phyloP scores from a whole-genome alignment of 2,888 invertebrate species.

The Anaspis maculata region DNA sequence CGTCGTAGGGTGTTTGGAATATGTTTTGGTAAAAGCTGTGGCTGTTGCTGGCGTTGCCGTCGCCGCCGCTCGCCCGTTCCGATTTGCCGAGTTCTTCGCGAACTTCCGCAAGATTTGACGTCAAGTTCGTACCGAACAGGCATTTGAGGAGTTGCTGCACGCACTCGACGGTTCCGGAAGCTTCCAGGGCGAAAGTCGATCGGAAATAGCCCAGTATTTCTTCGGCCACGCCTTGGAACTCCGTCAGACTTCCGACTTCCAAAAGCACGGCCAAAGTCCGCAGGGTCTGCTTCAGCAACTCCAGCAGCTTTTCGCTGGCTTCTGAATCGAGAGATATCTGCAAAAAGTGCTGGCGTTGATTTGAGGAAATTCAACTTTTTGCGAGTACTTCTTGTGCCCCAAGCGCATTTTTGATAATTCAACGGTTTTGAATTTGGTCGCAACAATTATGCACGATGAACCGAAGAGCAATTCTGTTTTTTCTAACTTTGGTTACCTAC shows the following conservation, averaged over 20 bases:
- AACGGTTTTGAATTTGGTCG: too few species aligned
- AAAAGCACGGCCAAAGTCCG: slow-evolving; percentile 61
- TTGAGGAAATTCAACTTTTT: too few species aligned
- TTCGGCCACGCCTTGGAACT: slow-evolving; percentile 68
- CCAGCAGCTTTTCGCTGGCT: slow-evolving; percentile 66
- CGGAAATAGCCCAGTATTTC: slow-evolving; percentile 71
- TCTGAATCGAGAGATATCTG: slow-evolving; percentile 72
- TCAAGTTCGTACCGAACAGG: slow-evolving; percentile 67
- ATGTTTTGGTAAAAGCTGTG: slow-evolving; percentile 38
- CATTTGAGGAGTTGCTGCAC: slow-evolving; percentile 71
- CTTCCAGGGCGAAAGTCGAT: slow-evolving; percentile 60
- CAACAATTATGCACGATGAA: too few species aligned
- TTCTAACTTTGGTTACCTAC: too few species aligned
- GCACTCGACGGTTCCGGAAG: slow-evolving; percentile 62
- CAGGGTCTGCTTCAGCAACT: slow-evolving; percentile 55
- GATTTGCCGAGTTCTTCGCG: slow-evolving; percentile 15
- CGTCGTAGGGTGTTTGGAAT: slow-evolving; percentile 37
- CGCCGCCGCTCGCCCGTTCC: background rate
- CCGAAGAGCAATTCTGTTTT: too few species aligned
- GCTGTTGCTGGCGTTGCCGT: slow-evolving; percentile 1
- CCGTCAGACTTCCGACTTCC: slow-evolving; percentile 59
- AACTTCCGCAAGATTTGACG: slow-evolving; percentile 40
- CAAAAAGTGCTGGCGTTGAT: too few species aligned
- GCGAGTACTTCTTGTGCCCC: too few species aligned
- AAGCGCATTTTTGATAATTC: too few species aligned